These are phyloP conservation scores for Ophioderma brevispina DNA, from an alignment of 35 echinoderm and acorn worm genomes.

Conservation along the genomic window DNA sequence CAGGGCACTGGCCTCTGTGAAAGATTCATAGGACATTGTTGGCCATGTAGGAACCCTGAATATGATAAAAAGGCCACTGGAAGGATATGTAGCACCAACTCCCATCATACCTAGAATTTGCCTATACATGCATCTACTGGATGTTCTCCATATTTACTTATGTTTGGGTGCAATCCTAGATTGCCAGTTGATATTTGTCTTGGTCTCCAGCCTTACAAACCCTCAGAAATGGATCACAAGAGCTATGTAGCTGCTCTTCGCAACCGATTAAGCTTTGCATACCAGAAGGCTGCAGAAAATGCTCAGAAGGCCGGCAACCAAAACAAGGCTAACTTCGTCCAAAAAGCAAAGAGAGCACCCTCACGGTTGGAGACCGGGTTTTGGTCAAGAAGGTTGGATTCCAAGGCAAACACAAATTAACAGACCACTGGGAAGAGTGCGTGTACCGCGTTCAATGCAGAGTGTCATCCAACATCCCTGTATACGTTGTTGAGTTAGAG, in stretches of 20 bases:
- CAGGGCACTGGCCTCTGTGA: conserved; percentile 44
- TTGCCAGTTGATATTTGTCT: not conserved
- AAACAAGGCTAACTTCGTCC: not conserved
- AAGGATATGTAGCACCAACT: conserved; percentile 18
- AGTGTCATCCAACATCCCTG: not conserved
- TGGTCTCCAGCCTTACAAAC: not conserved
- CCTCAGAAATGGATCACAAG: not conserved
- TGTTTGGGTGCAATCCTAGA: conserved; percentile 26
- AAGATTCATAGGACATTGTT: conserved; percentile 60
- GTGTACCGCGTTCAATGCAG: not conserved
- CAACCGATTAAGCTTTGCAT: not conserved
- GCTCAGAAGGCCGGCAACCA: too few species aligned
- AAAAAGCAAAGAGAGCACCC: not conserved
- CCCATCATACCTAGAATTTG: conserved; percentile 14
- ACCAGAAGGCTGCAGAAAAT: not conserved
- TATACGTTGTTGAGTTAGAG: not conserved
- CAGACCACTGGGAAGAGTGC: not conserved
- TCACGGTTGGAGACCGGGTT: conserved; percentile 1
- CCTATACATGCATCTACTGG: not conserved
- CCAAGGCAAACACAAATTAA: conserved; percentile 22
- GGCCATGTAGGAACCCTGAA: conserved; percentile 56
- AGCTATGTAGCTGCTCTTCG: not conserved
- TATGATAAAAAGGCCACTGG: conserved; percentile 37
- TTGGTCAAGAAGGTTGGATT: conserved; percentile 11
- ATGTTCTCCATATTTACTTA: conserved; percentile 43